Evolutionary conservation across 2,113 vertebrate species (phyloP).

Genomic region (Rhinolophus sinicus): DNA sequence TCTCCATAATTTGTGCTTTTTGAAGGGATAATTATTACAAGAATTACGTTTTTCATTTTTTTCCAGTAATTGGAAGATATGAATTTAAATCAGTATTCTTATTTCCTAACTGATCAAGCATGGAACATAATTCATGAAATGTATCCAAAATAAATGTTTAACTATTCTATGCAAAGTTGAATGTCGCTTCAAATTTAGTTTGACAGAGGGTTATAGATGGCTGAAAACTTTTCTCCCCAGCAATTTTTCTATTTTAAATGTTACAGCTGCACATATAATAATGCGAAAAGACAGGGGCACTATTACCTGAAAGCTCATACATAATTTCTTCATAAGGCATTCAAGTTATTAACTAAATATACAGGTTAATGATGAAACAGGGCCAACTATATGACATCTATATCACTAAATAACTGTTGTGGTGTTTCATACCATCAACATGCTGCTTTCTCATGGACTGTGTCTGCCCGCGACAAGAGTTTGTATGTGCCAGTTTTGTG

Average conservation of each 20-base stretch:
- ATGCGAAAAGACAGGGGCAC: background rate
- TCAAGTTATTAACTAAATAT: constrained; percentile 6
- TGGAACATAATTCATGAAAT: constrained; percentile 35
- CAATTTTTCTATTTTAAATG: constrained; percentile 3
- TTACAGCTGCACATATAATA: constrained; percentile 36
- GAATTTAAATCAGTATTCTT: constrained; percentile 65
- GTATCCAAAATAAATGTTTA: constrained; percentile 70
- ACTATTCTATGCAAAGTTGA: constrained; percentile 43
- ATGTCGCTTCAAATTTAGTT: constrained; percentile 59
- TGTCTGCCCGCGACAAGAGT: background rate
- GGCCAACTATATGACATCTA: background rate
- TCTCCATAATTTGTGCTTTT: constrained; percentile 66
- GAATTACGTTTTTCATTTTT: constrained; percentile 60
- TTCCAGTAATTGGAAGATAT: constrained; percentile 61
- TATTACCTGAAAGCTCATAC: background rate
- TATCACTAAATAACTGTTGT: background rate
- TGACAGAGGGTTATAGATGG: background rate
- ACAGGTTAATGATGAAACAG: background rate
- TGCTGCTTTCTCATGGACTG: background rate
- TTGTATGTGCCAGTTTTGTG: background rate
- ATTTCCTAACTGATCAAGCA: constrained; percentile 69
- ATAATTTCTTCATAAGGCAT: constrained; percentile 49
- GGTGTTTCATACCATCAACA: background rate
- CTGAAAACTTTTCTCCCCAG: background rate
- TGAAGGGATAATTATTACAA: constrained; percentile 68